Evolutionary conservation across 1,140 invertebrate genomes (phyloP).

Genomic region (Macrocentrus cingulum): DNA sequence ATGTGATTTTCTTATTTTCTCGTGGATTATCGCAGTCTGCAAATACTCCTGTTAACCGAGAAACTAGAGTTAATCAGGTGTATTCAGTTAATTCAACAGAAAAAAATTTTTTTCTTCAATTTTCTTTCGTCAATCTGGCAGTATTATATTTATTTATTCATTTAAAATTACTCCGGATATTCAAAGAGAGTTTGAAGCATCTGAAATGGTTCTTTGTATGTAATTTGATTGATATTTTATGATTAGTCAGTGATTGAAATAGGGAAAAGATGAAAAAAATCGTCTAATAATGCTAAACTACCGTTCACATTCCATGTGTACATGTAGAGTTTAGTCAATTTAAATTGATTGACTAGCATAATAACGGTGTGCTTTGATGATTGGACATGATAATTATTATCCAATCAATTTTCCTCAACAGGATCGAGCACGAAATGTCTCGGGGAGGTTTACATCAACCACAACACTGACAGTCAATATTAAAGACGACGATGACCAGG

Average conservation of each 20-base stretch:
- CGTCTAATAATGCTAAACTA: background rate
- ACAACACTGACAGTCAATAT: slow-evolving; percentile 85
- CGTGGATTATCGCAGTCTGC: too few relatives aligned
- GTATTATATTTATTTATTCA: too few relatives aligned
- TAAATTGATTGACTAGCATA: slow-evolving; percentile 11
- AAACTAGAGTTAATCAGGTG: background rate
- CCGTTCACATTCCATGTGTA: background rate
- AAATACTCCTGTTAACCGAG: background rate
- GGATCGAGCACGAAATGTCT: slow-evolving; percentile 78
- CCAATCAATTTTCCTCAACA: slow-evolving; percentile 53
- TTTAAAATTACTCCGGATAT: too few relatives aligned
- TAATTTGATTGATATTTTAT: too few relatives aligned
- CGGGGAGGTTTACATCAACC: slow-evolving; percentile 75
- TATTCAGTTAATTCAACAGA: background rate
- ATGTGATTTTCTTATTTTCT: background rate
- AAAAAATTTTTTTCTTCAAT: too few relatives aligned
- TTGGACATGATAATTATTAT: slow-evolving; percentile 24
- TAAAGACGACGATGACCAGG: slow-evolving; percentile 85
- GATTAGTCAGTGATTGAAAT: background rate
- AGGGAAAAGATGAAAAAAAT: background rate
- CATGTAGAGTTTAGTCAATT: background rate
- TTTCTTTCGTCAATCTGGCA: background rate
- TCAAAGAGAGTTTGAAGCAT: too few relatives aligned
- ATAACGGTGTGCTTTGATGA: slow-evolving; percentile 8
- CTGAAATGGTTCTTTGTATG: too few relatives aligned